Base-by-base conservation (phyloP, 2,113 vertebrate genomes). In the Pycnonotus jocosus region DNA sequence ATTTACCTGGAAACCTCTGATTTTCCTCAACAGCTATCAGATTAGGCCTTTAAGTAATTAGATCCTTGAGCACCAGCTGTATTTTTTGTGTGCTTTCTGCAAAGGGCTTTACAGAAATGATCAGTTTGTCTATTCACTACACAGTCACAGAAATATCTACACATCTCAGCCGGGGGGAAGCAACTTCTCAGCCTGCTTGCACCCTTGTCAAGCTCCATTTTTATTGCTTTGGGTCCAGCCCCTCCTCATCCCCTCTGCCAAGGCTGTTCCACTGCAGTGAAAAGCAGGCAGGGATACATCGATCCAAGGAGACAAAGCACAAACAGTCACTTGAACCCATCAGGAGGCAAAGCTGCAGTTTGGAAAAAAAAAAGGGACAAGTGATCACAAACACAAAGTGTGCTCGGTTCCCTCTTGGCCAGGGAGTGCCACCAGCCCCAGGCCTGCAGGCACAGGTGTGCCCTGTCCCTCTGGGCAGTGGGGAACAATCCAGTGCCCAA, bases 381-480 rank as follows among this genome's bases (percentile, higher is more conserved):
- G 25, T 2, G 33, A 30, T 35, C 38, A 22, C 0, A 0, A 35
- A 37, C 4, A 56, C 27, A 47, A 73, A 77, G 18, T 0, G 0
- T 1, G 0, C 19, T 24, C n/a, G 10, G 12, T 27, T 81, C 73
- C 8, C 21, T 50, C 64, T 50, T 58, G 50, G 11, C 42, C 30
- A 33, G 37, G 31, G 25, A 1, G 12, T 45, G 45, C 42, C n/a
- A 10, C 8, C 10, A 66, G 20, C 23, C 22, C 24, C 44, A n/a
- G 28, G 4, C 22, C 15, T 4, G 0, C 23, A 35, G 48, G 11
- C 24, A 7, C n/a, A 25, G 12, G 12, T 8, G 45, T 5, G 30
- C 6, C 12, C 40, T 8, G 3, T 2, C 64, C 38, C 51, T 45
- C 7, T 5, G 10, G 73, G 48, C 7, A 5, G 6, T 0, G 4